phyloP scores from a whole-genome alignment of 2,113 vertebrate species.

The Struthidea cinerea region DNA sequence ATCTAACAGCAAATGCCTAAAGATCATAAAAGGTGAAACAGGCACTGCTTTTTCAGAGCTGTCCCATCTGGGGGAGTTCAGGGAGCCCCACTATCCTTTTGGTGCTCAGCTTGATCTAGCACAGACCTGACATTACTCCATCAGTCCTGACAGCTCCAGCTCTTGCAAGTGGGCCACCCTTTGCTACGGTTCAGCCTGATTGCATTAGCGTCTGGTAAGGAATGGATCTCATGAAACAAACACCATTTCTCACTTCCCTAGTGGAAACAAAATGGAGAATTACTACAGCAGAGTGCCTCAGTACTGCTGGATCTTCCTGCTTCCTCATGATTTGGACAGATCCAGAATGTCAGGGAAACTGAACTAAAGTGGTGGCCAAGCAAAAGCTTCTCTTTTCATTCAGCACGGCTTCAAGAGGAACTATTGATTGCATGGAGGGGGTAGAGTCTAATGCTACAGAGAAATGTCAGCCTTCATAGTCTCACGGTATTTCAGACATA shows the following conservation, averaged over 20 bases:
- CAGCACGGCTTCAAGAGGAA: neutral
- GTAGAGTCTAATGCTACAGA: neutral
- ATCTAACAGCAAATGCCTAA: neutral
- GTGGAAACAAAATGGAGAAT: neutral
- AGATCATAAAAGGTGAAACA: neutral
- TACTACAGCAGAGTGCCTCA: neutral
- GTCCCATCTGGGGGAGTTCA: neutral
- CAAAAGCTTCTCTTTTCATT: neutral
- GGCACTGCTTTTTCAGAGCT: neutral
- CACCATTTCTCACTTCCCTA: neutral
- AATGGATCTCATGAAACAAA: neutral
- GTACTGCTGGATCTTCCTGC: neutral
- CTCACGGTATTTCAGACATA: neutral
- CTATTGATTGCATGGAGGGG: neutral
- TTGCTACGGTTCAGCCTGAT: neutral
- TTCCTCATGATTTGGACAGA: neutral
- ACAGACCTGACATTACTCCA: neutral
- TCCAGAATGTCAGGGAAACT: neutral
- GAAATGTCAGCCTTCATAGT: neutral
- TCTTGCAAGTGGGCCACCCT: neutral
- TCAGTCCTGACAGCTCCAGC: neutral
- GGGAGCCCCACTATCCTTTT: neutral
- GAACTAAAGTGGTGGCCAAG: neutral
- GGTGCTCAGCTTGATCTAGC: neutral
- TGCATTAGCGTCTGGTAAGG: neutral